Evolutionary conservation across 2,888 invertebrate species (phyloP), one percentile per base, ranked within the genome.

Genomic region (Dasypolia templi): DNA sequence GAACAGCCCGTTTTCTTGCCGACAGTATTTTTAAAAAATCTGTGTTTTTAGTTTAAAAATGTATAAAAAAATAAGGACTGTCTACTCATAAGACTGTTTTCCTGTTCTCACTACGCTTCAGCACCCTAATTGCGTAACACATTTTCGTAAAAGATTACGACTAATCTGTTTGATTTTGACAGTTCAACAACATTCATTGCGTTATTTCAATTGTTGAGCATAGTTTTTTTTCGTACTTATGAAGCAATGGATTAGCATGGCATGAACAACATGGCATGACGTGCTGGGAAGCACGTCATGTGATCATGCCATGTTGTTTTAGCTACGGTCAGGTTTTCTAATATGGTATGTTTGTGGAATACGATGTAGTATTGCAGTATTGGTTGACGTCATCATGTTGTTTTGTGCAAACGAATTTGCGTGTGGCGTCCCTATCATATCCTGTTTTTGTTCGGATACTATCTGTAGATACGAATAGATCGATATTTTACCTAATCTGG

Each of bases 301-400:
- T 26, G 22, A 35, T 72, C 72, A 61, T 29, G n/a, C 22, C n/a
- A 35, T 12, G 11, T 76, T 55, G 75, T 72, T 76, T 79, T 46
- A 2, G 58, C 58, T 39, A 70, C 42, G 29, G 3, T 39, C 51
- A 79, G 32, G 53, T 55, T 66, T 32, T 59, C 56, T 49, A 58
- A 19, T 53, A 61, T 22, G 51, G 32, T 29, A 35, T 49, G 53
- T 76, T 63, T 76, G 70, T 66, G 65, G 53, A 82, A 79, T 77
- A 55, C 29, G 77, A 79, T 53, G 72, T 53, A 42, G 56, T 53
- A 39, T 29, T 6, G 14, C 14, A 42, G 56, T 53, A 39, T 29
- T 6, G 14, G 19, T 35, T 70, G 70, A 79, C 79, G 82, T 77
- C 79, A 77, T n/a, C 32, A 19, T 51, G 39, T 64, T 46, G 26